Percentiles rank a stretch among this genome's conserved stretches.
These are phyloP conservation scores for Desmophyllum pertusum DNA, from an alignment of 92 coral and sea anemone species.

Conservation along the genomic window DNA sequence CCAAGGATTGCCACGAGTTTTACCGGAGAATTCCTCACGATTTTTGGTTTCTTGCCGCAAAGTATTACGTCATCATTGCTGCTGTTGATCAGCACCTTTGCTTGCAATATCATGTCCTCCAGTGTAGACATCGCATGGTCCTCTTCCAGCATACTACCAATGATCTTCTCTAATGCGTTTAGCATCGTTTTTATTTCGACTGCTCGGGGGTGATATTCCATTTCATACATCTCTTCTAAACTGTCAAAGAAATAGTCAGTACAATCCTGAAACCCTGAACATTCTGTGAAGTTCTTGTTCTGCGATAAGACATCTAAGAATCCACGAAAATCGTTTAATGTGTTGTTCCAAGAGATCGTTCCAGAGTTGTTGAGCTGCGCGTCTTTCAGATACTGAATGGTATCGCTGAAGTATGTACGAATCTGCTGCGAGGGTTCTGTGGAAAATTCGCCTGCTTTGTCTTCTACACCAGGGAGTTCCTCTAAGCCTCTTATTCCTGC, in stretches of 20 bases:
- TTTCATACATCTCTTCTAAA: constrained; percentile 41
- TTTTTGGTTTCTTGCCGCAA: constrained; percentile 48
- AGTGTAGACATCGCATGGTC: not conserved
- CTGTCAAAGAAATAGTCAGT: constrained; percentile 31
- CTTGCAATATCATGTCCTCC: not conserved
- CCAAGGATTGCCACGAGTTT: constrained; percentile 18
- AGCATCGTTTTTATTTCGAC: constrained; percentile 28
- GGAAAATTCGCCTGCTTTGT: not conserved
- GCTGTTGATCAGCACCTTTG: constrained; percentile 15
- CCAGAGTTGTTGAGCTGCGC: not conserved
- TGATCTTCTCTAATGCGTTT: constrained; percentile 4
- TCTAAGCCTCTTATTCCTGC: constrained; percentile 10
- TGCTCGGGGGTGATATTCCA: constrained; percentile 38
- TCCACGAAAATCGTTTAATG: constrained; percentile 19
- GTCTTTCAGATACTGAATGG: constrained; percentile 2
- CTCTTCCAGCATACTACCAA: constrained; percentile 10
- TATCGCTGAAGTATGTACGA: not conserved
- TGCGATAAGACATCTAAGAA: constrained; percentile 31
- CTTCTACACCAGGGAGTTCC: not conserved
- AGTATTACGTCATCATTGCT: constrained; percentile 46
- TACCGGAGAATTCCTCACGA: constrained; percentile 33
- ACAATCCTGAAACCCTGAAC: constrained; percentile 56
- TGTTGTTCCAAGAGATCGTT: constrained; percentile 24
- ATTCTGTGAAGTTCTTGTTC: constrained; percentile 34
- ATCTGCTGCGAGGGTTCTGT: not conserved